These are phyloP conservation scores for Rhizoglyphus robini DNA, from an alignment of 1,140 invertebrate species.

Conservation along the genomic window DNA sequence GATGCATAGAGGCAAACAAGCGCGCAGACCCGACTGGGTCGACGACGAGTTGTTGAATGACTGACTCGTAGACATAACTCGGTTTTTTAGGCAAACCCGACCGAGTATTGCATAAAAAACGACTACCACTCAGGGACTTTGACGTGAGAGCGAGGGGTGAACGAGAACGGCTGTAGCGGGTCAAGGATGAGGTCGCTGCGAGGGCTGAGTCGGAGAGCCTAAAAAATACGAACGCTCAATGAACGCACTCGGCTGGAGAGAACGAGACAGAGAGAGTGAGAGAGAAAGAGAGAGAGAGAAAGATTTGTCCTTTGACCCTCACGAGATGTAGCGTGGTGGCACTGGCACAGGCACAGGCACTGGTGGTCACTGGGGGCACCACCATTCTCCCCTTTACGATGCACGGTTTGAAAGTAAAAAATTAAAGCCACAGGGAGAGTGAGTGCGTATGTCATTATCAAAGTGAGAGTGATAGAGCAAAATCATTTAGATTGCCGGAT, in stretches of 20 bases:
- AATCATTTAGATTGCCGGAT: conserved; percentile 12
- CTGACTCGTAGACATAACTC: conserved; percentile 3
- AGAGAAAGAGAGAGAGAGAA: conserved; percentile 1
- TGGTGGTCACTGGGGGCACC: neutral
- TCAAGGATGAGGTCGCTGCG: conserved; percentile 11
- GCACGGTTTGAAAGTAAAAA: conserved; percentile 6
- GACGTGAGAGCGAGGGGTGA: conserved; percentile 3
- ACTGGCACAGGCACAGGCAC: neutral
- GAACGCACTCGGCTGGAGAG: neutral
- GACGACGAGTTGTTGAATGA: conserved; percentile 14
- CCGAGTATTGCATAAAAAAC: conserved; percentile 11
- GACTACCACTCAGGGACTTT: neutral
- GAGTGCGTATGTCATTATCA: conserved; percentile 7
- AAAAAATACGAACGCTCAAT: neutral
- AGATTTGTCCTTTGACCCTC: conserved; percentile 5
- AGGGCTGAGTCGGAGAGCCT: conserved; percentile 7
- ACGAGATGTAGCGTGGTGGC: conserved; percentile 1
- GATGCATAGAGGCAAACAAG: too few species aligned
- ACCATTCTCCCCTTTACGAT: conserved; percentile 2
- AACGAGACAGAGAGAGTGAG: neutral
- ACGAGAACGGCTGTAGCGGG: neutral
- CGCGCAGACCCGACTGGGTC: conserved; percentile 1
- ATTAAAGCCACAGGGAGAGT: neutral
- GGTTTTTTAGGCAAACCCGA: conserved; percentile 14
- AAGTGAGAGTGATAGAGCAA: conserved; percentile 7